These are phyloP conservation scores for Rhingia rostrata DNA, from an alignment of 2,888 invertebrate genomes.

Conservation along the genomic window DNA sequence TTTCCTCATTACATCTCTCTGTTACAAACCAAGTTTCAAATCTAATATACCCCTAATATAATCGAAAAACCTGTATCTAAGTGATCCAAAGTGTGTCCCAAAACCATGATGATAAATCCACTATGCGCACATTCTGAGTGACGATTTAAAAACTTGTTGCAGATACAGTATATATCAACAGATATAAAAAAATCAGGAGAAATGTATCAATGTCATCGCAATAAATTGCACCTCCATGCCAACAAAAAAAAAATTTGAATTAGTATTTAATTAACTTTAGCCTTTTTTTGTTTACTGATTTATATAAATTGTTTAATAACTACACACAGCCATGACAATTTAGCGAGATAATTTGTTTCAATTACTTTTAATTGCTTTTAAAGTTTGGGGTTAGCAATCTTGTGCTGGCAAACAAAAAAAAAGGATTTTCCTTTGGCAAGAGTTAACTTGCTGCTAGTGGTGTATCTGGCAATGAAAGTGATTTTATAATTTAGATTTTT, in stretches of 20 bases:
- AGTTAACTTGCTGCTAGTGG: background rate
- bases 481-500: conserved; percentile 10
- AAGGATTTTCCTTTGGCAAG: background rate
- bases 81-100: no score
- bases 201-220: background rate
- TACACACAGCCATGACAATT: background rate
- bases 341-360: background rate
- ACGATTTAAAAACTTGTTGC: no score
- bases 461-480: conserved; percentile 5
- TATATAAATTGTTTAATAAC: conserved; percentile 1
- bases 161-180: no score
- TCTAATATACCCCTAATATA: no score
- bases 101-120: no score
- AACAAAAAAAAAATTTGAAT: conserved; percentile 10
- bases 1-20: no score
- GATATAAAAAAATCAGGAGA: background rate
- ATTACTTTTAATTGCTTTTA: background rate
- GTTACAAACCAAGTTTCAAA: no score
- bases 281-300: conserved; percentile 2
- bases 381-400: background rate
- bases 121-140: no score
- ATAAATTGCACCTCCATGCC: conserved; percentile 1
- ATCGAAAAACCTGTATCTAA: no score
- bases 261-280: background rate
- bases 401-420: background rate